Evolutionary conservation across 2,888 invertebrate species (phyloP), one percentile per base, ranked within the genome.

Genomic region (Encarsia formosa): DNA sequence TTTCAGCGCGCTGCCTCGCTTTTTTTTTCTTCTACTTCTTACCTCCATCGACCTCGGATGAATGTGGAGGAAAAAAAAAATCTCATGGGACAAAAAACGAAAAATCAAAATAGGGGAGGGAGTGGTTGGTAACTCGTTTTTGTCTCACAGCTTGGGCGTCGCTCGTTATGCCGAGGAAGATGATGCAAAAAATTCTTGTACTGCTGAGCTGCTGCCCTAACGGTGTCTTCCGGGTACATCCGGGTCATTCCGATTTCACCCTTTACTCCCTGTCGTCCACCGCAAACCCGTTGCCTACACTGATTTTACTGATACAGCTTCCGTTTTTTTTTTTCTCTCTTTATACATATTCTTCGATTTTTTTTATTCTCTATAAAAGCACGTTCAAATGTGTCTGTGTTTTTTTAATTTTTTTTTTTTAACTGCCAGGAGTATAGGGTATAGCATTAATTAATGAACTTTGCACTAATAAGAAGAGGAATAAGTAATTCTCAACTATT

Each of bases 211-310:
- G 57, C 32, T 48, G 40, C 31, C 15, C 43, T 59, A 61, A 60
- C 62, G 61, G 59, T 52, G 59, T 60, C 59, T 59, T 61, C 61
- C 57, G 38, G 50, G 57, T 55, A 57, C 38, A 55, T 67, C 63
- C 61, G 63, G 64, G 58, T 57, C 59, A 60, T 65, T 62, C 62
- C 61, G 57, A 59, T 58, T 61, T 60, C 60, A 59, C 34, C 57
- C 59, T 59, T 59, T 57, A 50, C 58, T 49, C 4, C 45, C 47
- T 43, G 19, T 49, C 50, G 13, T 31, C 24, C 6, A 24, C 22
- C 22, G 24, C 5, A 2, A 19, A 29, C 26, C 42, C 47, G 47
- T 39, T 19, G 18, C 3, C 20, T 42, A n/a, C n/a, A n/a, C n/a
- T n/a, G n/a, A 47, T 47, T 47, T 48, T 43, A 18, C 18, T 2